A percentile compares a stretch with the other conserved stretches of the same genome.
Conservation (phyloP, 2,113 vertebrate species). For the Sylvietta virens region DNA sequence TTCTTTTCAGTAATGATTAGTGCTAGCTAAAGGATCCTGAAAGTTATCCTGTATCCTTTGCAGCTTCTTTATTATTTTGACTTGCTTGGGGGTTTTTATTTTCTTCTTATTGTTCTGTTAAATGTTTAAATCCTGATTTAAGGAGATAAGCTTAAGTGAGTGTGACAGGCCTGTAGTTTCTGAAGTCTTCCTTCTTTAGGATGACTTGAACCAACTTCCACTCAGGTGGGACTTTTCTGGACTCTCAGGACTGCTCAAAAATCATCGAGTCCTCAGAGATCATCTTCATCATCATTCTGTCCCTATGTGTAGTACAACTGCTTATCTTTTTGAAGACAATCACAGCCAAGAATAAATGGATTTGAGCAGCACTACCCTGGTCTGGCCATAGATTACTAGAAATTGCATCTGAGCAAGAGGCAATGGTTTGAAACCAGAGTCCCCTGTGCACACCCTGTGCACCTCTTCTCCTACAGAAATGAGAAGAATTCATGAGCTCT, state of each 20-base stretch:
- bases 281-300: not conserved
- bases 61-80: not conserved
- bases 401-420: not conserved
- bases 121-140: not conserved
- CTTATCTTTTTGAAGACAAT: not conserved
- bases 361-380: not conserved
- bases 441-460: not conserved
- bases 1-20: fast-evolving
- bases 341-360: not conserved
- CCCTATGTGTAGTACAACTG: not conserved
- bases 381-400: not conserved
- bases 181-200: fast-evolving
- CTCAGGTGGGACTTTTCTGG: not conserved
- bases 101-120: not conserved
- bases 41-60: not conserved
- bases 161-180: not conserved
- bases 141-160: not conserved
- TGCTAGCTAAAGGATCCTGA: not conserved
- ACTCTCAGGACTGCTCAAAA: not conserved
- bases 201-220: not conserved
- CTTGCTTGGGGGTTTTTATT: not conserved
- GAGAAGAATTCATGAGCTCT: not conserved
- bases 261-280: not conserved
- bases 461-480: not conserved
- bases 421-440: not conserved